These are phyloP conservation scores for Grus americana DNA, from an alignment of 2,113 vertebrate genomes.

Conservation along the genomic window DNA sequence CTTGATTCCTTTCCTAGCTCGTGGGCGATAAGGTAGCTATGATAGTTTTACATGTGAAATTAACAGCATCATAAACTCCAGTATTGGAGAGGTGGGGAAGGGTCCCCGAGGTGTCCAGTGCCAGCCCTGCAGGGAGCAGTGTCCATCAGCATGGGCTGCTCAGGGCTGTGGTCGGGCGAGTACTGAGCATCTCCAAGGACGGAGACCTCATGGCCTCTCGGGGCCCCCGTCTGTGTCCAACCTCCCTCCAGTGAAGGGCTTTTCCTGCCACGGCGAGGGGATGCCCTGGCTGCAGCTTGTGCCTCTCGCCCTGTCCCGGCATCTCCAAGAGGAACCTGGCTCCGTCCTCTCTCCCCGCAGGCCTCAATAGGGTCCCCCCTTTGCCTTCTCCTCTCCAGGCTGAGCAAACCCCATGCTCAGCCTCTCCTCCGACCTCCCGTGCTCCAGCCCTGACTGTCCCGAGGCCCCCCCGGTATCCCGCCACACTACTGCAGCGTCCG, in stretches of 20 bases:
- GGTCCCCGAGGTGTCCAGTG: not conserved
- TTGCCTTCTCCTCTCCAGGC: not conserved
- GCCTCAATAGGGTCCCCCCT: not conserved
- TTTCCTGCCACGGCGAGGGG: not conserved
- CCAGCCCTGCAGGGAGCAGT: not conserved
- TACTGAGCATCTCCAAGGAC: not conserved
- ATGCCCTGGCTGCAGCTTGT: not conserved
- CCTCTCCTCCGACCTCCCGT: not conserved
- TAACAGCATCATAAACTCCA: rapidly evolving
- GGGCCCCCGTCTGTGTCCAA: rapidly evolving
- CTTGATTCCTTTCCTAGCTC: not conserved
- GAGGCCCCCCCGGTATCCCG: not conserved
- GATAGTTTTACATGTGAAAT: not conserved
- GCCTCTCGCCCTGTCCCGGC: not conserved
- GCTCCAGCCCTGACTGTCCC: not conserved
- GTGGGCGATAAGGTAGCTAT: not conserved
- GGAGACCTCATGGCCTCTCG: not conserved
- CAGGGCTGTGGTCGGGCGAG: not conserved
- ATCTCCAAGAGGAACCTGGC: not conserved
- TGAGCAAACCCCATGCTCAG: not conserved
- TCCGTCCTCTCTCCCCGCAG: not conserved
- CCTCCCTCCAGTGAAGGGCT: too few species aligned
- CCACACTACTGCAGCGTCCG: not conserved
- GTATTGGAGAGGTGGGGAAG: too few species aligned
- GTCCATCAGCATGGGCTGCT: not conserved